These are phyloP conservation scores for Caenorhabditis sp. DNA, from an alignment of 2,888 invertebrate species.

Conservation along the genomic window DNA sequence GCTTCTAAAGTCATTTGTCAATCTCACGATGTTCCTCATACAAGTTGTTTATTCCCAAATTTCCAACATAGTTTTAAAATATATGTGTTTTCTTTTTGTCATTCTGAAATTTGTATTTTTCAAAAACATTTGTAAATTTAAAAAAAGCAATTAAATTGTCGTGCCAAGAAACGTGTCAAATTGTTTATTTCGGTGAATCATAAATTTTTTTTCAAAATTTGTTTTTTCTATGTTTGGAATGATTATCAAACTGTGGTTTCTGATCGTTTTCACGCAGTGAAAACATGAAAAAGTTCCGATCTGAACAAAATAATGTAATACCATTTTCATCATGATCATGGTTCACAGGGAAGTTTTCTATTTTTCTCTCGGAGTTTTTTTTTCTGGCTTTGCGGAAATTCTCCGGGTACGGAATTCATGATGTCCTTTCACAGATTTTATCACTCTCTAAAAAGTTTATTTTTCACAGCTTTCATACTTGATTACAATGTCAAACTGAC, in stretches of 20 bases:
- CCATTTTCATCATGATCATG: too few relatives aligned
- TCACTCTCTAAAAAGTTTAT: too few relatives aligned
- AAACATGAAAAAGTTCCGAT: too few relatives aligned
- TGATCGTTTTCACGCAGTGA: background rate
- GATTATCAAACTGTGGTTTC: background rate
- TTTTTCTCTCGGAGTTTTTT: too few relatives aligned
- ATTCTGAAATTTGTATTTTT: conserved; percentile 18
- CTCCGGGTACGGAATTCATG: too few relatives aligned
- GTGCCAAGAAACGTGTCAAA: background rate
- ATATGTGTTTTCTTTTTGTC: background rate
- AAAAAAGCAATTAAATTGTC: background rate
- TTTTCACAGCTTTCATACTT: too few relatives aligned
- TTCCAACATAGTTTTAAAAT: background rate
- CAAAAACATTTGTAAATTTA: background rate
- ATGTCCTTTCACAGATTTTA: too few relatives aligned
- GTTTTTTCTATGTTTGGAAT: background rate
- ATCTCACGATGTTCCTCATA: conserved; percentile 25
- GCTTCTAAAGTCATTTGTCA: conserved; percentile 16
- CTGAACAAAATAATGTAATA: too few relatives aligned
- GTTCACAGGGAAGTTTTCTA: too few relatives aligned
- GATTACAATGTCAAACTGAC: too few relatives aligned
- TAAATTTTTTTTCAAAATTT: background rate
- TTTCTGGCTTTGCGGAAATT: too few relatives aligned
- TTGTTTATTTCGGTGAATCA: background rate
- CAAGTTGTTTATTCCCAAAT: background rate